Percentiles rank a stretch among this genome's conserved stretches.
These are phyloP conservation scores for Pogonomyrmex californicus DNA, from an alignment of 1,140 invertebrate genomes.

Conservation along the genomic window DNA sequence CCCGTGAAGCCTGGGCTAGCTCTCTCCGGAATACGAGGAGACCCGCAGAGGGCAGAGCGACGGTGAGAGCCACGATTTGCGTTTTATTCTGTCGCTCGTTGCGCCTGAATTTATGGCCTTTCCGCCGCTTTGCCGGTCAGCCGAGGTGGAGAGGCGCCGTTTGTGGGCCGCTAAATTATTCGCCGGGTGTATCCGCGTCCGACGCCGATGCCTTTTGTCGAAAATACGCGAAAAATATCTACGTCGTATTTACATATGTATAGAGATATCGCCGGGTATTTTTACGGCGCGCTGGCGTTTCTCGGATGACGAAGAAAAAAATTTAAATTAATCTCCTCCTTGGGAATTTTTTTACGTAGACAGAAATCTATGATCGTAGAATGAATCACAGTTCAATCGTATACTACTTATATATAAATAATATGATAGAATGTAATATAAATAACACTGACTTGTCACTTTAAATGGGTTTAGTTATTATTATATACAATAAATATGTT, in stretches of 20 bases:
- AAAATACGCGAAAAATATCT: constrained; percentile 65
- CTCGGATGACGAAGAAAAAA: not conserved
- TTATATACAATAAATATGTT: not conserved
- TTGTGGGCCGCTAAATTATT: constrained; percentile 72
- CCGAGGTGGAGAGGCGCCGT: constrained; percentile 48
- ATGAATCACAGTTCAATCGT: constrained; percentile 24
- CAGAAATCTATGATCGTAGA: not conserved
- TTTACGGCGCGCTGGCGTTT: constrained; percentile 39
- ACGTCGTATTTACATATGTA: constrained; percentile 62
- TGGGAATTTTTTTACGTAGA: not conserved
- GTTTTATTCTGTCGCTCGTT: constrained; percentile 72
- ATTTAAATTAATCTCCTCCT: constrained; percentile 43
- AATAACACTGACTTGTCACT: not conserved
- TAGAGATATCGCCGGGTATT: constrained; percentile 53
- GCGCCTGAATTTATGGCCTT: constrained; percentile 68
- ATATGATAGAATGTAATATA: too few species aligned
- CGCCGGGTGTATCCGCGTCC: constrained; percentile 36
- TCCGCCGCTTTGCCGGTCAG: constrained; percentile 61
- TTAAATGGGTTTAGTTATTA: not conserved
- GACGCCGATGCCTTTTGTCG: constrained; percentile 60
- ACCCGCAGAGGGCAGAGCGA: constrained; percentile 39
- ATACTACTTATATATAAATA: not conserved
- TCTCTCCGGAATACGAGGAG: constrained; percentile 43
- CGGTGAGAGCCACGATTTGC: constrained; percentile 73
- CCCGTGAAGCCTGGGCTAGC: constrained; percentile 40